These are phyloP conservation scores for Mycteria americana DNA, from an alignment of 2,797 vertebrate genomes.

Conservation along the genomic window DNA sequence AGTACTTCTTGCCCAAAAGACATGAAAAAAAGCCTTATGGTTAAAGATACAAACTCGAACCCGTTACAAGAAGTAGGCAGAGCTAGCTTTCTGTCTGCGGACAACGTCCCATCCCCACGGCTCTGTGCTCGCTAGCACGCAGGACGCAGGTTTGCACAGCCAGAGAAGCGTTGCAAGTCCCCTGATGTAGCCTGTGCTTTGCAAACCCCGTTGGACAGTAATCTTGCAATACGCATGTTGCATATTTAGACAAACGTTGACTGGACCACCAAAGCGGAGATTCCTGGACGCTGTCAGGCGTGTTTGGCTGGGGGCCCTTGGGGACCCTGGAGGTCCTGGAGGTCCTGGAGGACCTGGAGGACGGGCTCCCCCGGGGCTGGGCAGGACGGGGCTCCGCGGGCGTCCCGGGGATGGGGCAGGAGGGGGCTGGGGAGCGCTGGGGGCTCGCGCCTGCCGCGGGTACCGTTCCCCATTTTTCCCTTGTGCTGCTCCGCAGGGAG, in stretches of 20 bases:
- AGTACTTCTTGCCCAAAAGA: conserved; percentile 20
- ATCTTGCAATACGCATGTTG: accelerated
- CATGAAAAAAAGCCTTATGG: neutral
- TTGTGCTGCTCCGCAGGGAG: neutral
- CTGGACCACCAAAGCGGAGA: accelerated
- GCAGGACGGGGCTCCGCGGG: neutral
- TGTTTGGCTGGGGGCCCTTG: neutral
- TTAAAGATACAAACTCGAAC: neutral
- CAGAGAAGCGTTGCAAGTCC: accelerated
- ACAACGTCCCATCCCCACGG: accelerated
- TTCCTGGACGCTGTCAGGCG: accelerated
- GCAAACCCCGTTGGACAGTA: neutral
- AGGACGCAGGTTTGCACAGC: accelerated
- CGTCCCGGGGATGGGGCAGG: accelerated
- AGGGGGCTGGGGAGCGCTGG: accelerated
- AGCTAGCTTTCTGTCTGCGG: neutral
- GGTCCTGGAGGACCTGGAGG: neutral
- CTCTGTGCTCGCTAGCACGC: accelerated
- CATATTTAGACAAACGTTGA: accelerated
- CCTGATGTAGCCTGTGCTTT: accelerated
- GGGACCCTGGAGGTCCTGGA: neutral
- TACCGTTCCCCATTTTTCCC: accelerated
- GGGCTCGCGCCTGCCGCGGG: accelerated
- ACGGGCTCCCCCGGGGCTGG: neutral
- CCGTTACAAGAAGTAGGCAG: accelerated